Evolutionary conservation across 2,888 invertebrate genomes (phyloP).

Genomic region (Drosophila colorata): DNA sequence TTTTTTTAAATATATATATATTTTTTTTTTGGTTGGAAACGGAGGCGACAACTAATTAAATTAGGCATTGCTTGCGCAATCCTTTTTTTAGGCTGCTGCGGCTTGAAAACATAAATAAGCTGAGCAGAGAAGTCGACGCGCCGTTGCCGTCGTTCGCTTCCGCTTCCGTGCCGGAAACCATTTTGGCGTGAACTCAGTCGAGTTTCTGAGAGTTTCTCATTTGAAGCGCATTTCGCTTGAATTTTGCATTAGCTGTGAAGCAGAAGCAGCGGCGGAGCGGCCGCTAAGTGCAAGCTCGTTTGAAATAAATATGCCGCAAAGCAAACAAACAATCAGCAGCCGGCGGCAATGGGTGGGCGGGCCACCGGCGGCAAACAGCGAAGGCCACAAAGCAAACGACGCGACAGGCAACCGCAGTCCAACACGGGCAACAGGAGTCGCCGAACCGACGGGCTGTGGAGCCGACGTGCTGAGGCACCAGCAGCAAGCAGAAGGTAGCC

Average conservation of each 20-base stretch:
- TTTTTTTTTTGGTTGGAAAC: conserved; percentile 6
- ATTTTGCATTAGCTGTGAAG: conserved; percentile 74
- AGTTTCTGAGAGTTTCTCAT: conserved; percentile 63
- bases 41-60: conserved; percentile 73
- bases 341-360: conserved; percentile 13
- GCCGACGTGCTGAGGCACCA: conserved; percentile 10
- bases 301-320: conserved; percentile 82
- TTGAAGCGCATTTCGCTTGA: conserved; percentile 73
- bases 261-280: background rate
- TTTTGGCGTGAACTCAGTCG: conserved; percentile 73
- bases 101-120: conserved; percentile 75
- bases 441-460: background rate
- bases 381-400: conserved; percentile 67
- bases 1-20: background rate
- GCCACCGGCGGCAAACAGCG: conserved; percentile 24
- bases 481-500: background rate
- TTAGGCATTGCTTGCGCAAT: conserved; percentile 69
- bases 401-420: conserved; percentile 71
- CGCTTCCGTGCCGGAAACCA: conserved; percentile 79
- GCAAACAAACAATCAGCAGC: conserved; percentile 77
- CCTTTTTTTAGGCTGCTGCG: conserved; percentile 65
- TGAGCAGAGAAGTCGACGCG: conserved; percentile 26
- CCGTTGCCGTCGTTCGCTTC: conserved; percentile 63
- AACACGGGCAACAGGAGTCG: conserved; percentile 33
- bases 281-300: conserved; percentile 78